Evolutionary conservation across 2,113 vertebrate species (phyloP).

Genomic region (Oreamnos americanus): DNA sequence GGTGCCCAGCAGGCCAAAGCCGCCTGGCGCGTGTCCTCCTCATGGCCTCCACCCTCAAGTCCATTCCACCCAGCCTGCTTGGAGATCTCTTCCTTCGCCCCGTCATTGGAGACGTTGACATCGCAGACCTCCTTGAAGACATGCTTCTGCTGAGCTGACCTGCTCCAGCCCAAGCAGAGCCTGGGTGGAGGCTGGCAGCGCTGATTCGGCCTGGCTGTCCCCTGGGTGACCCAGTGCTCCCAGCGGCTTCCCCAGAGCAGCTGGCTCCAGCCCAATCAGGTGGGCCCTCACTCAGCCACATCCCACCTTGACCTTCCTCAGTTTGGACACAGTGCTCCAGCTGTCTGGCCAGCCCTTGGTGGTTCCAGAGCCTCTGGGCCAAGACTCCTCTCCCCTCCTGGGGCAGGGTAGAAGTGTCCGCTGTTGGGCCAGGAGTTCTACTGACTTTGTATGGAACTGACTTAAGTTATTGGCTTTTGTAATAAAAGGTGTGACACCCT

Average conservation of each 20-base stretch:
- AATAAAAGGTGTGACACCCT: constrained; percentile 70
- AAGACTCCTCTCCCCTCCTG: neutral
- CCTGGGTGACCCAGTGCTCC: neutral
- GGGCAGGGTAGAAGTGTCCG: neutral
- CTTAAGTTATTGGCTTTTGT: constrained; percentile 84
- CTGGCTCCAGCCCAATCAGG: neutral
- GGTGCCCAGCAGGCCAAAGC: constrained; percentile 79
- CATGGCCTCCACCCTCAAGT: constrained; percentile 83
- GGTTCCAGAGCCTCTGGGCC: neutral
- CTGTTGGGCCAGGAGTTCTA: neutral
- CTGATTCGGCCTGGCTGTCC: neutral
- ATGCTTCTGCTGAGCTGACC: constrained; percentile 85
- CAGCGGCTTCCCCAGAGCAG: neutral
- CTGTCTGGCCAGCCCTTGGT: neutral
- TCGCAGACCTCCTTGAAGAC: constrained; percentile 86
- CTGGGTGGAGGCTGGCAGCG: neutral
- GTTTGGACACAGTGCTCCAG: neutral
- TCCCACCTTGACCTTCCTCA: neutral
- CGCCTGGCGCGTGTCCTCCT: constrained; percentile 88
- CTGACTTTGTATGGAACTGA: constrained; percentile 73
- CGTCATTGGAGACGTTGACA: constrained; percentile 86
- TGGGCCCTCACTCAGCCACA: neutral
- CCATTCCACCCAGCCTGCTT: constrained; percentile 85
- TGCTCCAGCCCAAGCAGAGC: neutral
- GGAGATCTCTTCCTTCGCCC: constrained; percentile 92